A percentile compares a stretch with the other conserved stretches of the same genome.
phyloP scores from a whole-genome alignment of 1,140 invertebrate genomes.

The Mya arenaria region DNA sequence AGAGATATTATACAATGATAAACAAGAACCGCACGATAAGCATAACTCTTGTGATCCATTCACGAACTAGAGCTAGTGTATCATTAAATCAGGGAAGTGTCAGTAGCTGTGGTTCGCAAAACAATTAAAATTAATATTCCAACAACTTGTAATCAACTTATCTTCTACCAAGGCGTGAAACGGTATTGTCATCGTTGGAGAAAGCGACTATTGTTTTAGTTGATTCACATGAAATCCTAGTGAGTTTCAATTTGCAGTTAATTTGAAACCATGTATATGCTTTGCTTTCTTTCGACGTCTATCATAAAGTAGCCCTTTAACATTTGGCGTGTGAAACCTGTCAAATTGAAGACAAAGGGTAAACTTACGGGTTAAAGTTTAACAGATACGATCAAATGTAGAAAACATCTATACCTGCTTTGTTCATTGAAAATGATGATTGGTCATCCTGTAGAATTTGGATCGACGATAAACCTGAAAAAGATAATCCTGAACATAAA shows the following conservation, averaged over 20 bases:
- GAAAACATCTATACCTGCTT: background rate
- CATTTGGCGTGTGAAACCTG: conserved; percentile 27
- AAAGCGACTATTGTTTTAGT: background rate
- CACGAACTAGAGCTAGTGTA: background rate
- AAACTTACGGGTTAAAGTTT: conserved; percentile 40
- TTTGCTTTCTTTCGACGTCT: conserved; percentile 8
- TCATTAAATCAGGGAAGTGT: background rate
- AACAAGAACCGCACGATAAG: no score
- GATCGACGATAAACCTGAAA: no score
- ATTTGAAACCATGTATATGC: background rate
- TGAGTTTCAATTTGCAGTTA: background rate
- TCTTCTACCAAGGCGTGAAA: conserved; percentile 47
- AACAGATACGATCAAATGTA: background rate
- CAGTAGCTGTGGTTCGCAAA: background rate
- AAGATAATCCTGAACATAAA: conserved; percentile 7
- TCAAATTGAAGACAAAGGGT: conserved; percentile 45
- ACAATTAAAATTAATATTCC: conserved; percentile 51
- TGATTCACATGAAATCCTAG: background rate
- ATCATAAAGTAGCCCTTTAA: conserved; percentile 39
- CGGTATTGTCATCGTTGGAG: conserved; percentile 15
- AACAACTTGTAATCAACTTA: conserved; percentile 7
- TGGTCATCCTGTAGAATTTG: no score
- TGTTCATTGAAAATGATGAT: conserved; percentile 9
- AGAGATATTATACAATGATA: no score
- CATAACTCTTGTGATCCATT: background rate